Evolutionary conservation across 1,140 invertebrate species (phyloP).

Genomic region (Lepidostoma basale): DNA sequence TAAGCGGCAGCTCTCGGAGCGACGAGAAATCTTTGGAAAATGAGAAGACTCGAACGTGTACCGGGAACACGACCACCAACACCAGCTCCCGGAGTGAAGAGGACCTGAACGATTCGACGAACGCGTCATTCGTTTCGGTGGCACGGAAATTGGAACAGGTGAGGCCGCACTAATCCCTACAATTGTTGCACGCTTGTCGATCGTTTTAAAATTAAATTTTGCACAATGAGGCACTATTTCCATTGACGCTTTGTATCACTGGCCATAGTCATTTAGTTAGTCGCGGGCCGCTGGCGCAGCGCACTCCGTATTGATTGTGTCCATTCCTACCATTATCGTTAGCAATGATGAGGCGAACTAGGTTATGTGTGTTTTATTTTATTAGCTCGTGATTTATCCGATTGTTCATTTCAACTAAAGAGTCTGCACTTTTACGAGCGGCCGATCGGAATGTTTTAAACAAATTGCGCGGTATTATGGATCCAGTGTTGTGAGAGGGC

Average conservation of each 20-base stretch:
- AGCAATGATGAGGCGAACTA: not conserved
- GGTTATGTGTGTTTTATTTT: not conserved
- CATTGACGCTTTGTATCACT: constrained; percentile 7
- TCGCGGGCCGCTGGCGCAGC: not conserved
- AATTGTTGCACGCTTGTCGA: constrained; percentile 25
- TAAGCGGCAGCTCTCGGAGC: not conserved
- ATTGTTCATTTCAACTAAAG: too few species aligned
- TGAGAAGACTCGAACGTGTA: not conserved
- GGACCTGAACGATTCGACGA: constrained; percentile 18
- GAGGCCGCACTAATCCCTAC: constrained; percentile 27
- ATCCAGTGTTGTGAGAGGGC: too few species aligned
- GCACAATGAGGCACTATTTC: constrained; percentile 35
- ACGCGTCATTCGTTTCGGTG: constrained; percentile 39
- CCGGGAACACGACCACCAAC: not conserved
- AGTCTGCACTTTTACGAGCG: not conserved
- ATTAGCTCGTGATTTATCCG: not conserved
- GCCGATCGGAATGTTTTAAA: not conserved
- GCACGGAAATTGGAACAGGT: constrained; percentile 45
- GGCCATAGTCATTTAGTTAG: constrained; percentile 4
- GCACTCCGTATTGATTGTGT: constrained; percentile 10
- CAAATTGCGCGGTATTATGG: not conserved
- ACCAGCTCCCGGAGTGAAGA: not conserved
- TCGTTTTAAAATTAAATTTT: constrained; percentile 41
- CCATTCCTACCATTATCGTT: constrained; percentile 14
- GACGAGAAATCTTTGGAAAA: not conserved